Evolutionary conservation across 2,888 invertebrate species (phyloP).

Genomic region (Nemapogon koenigi): DNA sequence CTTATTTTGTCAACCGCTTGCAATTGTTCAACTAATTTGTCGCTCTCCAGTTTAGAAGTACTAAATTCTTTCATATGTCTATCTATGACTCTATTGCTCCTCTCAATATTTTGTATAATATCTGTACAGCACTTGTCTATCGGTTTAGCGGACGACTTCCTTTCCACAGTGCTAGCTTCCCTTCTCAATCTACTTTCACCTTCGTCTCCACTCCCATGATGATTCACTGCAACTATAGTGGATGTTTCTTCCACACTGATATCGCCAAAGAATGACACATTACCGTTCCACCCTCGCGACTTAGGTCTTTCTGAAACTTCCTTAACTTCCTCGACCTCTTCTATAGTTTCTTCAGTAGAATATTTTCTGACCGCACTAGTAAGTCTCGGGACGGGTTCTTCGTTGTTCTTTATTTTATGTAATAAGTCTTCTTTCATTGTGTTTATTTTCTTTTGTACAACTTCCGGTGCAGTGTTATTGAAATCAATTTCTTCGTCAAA

Average conservation of each 20-base stretch:
- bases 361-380: conserved; percentile 34
- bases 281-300: conserved; percentile 43
- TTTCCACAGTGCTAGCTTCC: conserved; percentile 29
- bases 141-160: conserved; percentile 32
- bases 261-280: conserved; percentile 37
- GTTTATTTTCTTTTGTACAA: conserved; percentile 44
- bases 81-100: conserved; percentile 52
- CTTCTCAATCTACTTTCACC: conserved; percentile 24
- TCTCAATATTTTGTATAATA: conserved; percentile 50
- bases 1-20: conserved; percentile 59
- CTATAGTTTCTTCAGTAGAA: conserved; percentile 44
- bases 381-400: conserved; percentile 33
- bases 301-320: conserved; percentile 37
- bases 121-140: conserved; percentile 51
- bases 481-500: conserved; percentile 35
- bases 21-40: conserved; percentile 52
- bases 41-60: conserved; percentile 45
- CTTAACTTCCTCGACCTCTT: conserved; percentile 23
- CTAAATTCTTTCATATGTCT: conserved; percentile 56
- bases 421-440: conserved; percentile 42
- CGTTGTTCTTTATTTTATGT: conserved; percentile 42
- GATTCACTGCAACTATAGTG: conserved; percentile 25
- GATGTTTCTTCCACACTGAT: conserved; percentile 24
- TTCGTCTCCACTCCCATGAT: conserved; percentile 24
- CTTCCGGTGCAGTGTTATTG: conserved; percentile 27